These are phyloP conservation scores for Caenorhabditis doughertyi DNA, from an alignment of 2,888 invertebrate species.

Conservation along the genomic window DNA sequence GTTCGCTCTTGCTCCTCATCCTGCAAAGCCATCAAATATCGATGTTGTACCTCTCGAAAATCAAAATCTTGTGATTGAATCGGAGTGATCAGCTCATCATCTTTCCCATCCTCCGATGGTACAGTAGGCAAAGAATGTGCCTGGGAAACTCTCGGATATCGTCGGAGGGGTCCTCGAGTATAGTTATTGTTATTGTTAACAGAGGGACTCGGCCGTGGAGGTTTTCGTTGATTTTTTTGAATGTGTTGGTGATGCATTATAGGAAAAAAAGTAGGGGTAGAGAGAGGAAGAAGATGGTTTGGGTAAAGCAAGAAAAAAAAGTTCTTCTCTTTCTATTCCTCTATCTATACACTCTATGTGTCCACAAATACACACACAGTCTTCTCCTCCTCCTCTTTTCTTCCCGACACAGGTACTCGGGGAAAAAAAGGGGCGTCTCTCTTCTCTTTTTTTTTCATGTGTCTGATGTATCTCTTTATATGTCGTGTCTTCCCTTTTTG, in stretches of 20 bases:
- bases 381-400: not conserved
- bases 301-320: not conserved
- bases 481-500: not conserved
- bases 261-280: not conserved
- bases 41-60: constrained; percentile 55
- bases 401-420: constrained; percentile 1
- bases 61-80: constrained; percentile 52
- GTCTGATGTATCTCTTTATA: not conserved
- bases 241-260: constrained; percentile 20
- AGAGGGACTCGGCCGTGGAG: constrained; percentile 11
- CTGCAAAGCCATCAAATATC: constrained; percentile 52
- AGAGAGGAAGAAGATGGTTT: not conserved
- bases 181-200: constrained; percentile 1
- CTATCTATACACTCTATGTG: constrained; percentile 8
- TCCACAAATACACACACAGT: constrained; percentile 24
- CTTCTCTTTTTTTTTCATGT: too few relatives aligned
- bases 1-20: constrained; percentile 16
- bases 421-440: not conserved
- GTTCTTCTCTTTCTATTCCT: constrained; percentile 10
- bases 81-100: constrained; percentile 40
- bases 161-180: constrained; percentile 22
- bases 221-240: too few relatives aligned
- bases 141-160: constrained; percentile 31
- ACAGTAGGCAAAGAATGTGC: constrained; percentile 39
- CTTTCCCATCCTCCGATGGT: constrained; percentile 40